phyloP scores from a whole-genome alignment of 2,888 invertebrate species.

The Scaptomyza reducta region DNA sequence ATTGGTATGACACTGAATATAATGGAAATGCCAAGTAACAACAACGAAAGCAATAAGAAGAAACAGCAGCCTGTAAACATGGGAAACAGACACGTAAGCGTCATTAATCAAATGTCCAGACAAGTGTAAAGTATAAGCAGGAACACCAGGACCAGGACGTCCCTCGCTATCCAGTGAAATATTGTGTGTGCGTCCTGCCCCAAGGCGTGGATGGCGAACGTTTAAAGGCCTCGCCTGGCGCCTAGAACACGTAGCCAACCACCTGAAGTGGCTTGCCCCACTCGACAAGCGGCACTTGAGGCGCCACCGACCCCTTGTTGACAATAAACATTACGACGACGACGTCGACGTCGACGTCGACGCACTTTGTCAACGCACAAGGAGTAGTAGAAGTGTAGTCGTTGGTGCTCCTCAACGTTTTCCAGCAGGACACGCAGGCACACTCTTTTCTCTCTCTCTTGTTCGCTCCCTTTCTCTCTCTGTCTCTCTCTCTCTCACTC shows the following conservation, averaged over 20 bases:
- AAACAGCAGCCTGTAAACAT: conserved; percentile 16
- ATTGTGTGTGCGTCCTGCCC: conserved; percentile 34
- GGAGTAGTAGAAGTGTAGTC: conserved; percentile 10
- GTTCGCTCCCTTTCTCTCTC: neutral
- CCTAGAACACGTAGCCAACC: conserved; percentile 64
- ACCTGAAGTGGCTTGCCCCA: conserved; percentile 57
- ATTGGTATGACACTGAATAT: conserved; percentile 63
- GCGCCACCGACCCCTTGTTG: conserved; percentile 57
- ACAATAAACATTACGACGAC: conserved; percentile 72
- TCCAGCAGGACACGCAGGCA: conserved; percentile 21
- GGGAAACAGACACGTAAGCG: conserved; percentile 65
- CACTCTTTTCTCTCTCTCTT: neutral
- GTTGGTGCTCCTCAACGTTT: conserved; percentile 2
- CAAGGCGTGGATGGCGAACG: conserved; percentile 10
- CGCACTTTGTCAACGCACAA: conserved; percentile 45
- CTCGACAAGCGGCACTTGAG: conserved; percentile 66
- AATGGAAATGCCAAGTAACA: conserved; percentile 60
- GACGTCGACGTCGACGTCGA: conserved; percentile 11
- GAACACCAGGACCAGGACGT: conserved; percentile 24
- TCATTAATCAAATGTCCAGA: conserved; percentile 81
- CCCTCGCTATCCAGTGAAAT: conserved; percentile 26
- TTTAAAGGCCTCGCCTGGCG: conserved; percentile 50
- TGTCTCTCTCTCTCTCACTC: neutral
- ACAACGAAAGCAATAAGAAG: conserved; percentile 22
- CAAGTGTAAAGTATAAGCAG: conserved; percentile 72